Base-by-base conservation (phyloP, 2,113 vertebrate genomes). In the Cyanoramphus novaezelandiae region DNA sequence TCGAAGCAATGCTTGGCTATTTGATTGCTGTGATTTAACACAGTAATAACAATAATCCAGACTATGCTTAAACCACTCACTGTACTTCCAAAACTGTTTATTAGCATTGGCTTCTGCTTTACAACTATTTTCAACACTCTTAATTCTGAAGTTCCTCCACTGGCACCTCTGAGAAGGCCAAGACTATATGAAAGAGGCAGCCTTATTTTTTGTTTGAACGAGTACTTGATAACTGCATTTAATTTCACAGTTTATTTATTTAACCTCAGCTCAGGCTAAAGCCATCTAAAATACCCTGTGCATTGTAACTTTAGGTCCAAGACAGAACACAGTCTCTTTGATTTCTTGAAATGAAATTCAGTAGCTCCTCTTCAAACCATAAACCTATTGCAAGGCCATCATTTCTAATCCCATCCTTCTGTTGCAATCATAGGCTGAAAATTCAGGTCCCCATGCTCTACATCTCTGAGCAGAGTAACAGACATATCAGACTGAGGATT, bases 31-130 rank as follows among this genome's bases (percentile, higher is more conserved):
- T 96, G 95, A 98, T 97, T 98, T 97, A 97, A 93, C 72, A 90
- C 95, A 95, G 78, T 74, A 95, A 91, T 96, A 98, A 96, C 94
- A 98, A 97, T 96, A 96, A 96, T 93, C 93, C 94, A 88, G 96
- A 92, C 94, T 91, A 93, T 92, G 91, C 92, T 95, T 96, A 96
- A 97, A 89, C 92, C 93, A 94, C 78, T 97, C 85, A 93, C 80
- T 89, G 83, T 69, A 97, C 90, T 95, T 97, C 94, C 86, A 84
- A 92, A 88, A 74, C 86, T 97, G 86, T 97, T 98, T 97, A 97
- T 97, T 97, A 97, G 90, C 94, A 86, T 97, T 98, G 98, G 97
- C 97, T 97, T 97, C 85, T 90, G 85, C 82, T 86, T 97, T 95
- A 93, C 52, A 97, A 94, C 88, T 95, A 87, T 96, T 97, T 97